Evolutionary conservation across 2,797 vertebrate species (phyloP).

Genomic region (Yasuhikotakia modesta): DNA sequence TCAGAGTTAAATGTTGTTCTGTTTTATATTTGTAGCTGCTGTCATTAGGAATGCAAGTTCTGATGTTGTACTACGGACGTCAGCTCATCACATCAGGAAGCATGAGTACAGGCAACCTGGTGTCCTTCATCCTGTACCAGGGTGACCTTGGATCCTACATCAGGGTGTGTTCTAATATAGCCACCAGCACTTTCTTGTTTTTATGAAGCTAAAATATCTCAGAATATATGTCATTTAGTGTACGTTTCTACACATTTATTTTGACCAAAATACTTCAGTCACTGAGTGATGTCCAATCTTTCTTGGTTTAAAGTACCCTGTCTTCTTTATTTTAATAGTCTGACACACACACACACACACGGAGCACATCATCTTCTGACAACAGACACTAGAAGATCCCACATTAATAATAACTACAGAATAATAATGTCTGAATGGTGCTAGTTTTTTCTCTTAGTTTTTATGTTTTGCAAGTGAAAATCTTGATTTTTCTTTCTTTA

Average conservation of each 20-base stretch:
- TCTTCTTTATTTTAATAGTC: too few species aligned
- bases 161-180: not conserved
- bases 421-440: not conserved
- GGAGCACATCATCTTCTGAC: too few species aligned
- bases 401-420: too few species aligned
- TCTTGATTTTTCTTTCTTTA: conserved; percentile 31
- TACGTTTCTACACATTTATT: too few species aligned
- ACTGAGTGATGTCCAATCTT: too few species aligned
- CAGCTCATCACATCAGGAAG: conserved; percentile 73
- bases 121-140: conserved; percentile 87
- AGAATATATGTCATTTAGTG: too few species aligned
- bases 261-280: too few species aligned
- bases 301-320: too few species aligned
- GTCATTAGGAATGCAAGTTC: conserved; percentile 71
- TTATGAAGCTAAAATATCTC: not conserved
- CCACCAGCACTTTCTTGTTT: not conserved
- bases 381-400: too few species aligned
- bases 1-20: too few species aligned
- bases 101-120: conserved; percentile 77
- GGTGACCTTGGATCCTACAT: conserved; percentile 63
- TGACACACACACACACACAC: too few species aligned
- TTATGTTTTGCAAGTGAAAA: not conserved
- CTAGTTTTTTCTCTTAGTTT: too few species aligned
- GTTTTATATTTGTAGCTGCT: conserved; percentile 48
- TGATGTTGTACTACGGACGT: conserved; percentile 77